Conservation (phyloP, 2,113 vertebrate genomes). For the Mus musculus region DNA sequence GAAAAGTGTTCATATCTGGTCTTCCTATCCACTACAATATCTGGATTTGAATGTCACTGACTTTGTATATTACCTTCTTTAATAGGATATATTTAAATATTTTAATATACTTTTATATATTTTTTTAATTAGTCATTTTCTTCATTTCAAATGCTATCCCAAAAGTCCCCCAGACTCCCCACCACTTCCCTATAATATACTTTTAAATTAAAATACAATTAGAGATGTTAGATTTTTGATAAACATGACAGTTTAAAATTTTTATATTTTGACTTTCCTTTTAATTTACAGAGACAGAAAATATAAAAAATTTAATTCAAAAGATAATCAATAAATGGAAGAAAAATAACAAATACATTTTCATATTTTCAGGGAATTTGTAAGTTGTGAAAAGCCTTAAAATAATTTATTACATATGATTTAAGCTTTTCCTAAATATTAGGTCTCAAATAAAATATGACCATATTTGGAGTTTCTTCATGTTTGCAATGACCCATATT, state of each 20-base stretch:
- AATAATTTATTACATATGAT: conserved; percentile 19
- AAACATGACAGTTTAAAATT: background rate
- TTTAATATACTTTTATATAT: background rate
- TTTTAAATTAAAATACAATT: background rate
- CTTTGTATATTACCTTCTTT: background rate
- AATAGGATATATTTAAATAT: background rate
- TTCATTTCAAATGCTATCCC: too few species aligned
- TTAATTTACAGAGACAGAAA: conserved; percentile 41
- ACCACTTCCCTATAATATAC: background rate
- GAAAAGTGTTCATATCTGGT: background rate
- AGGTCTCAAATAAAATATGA: conserved; percentile 33
- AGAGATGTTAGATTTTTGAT: background rate
- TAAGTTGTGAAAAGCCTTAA: background rate
- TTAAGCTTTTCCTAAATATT: conserved; percentile 45
- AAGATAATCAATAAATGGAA: background rate
- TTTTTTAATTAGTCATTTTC: too few species aligned
- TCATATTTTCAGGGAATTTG: background rate
- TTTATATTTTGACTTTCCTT: conserved; percentile 13
- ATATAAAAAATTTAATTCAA: conserved; percentile 19
- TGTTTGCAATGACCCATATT: conserved; percentile 11
- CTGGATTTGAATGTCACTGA: conserved; percentile 7
- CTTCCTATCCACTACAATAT: background rate
- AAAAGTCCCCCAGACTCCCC: too few species aligned
- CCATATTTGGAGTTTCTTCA: background rate
- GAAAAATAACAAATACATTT: conserved; percentile 16